Base-by-base conservation (phyloP, 2,888 invertebrate species). In the Pheosia gnoma region DNA sequence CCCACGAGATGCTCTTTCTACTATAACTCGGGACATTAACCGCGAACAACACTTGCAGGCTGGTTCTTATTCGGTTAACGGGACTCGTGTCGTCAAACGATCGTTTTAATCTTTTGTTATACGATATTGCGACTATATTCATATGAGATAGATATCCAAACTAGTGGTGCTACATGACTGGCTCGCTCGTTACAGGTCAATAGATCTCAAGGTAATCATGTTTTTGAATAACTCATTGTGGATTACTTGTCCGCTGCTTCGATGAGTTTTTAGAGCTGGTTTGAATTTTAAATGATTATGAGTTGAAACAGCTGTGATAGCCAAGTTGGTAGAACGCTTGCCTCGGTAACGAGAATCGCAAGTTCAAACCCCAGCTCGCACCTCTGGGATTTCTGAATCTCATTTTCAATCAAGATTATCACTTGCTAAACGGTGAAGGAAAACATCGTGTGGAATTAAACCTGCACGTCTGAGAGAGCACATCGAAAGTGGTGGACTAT, bases 151-250 rank as follows among this genome's bases (percentile, higher is more conserved):
- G 66, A 70, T 70, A 71, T 69, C 59, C 72, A 70, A 72, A 76
- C 72, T 57, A 72, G 61, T 67, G 62, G 71, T 66, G 64, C 68
- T 68, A 67, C 65, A 75, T 72, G 73, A 71, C 70, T 78, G 71
- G 68, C 63, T 70, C 63, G 63, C 74, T 82, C 70, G 82, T 84
- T 83, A 83, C 85, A 83, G 86, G 84, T 85, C 86, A 88, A 84
- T 82, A 82, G 75, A 82, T 84, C 81, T 87, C 88, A 90, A 90
- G 90, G 90, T 77, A 80, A 90, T 84, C 89, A 63, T 79, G 89
- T 87, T 86, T 84, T 79, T 82, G 70, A 82, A 80, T 78, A 75
- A 75, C 72, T 71, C 70, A 75, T 73, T 74, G 75, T 75, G 69
- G 67, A 72, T 63, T 65, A 63, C 70, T 67, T 61, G 66, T 65